phyloP scores from a whole-genome alignment of 2,888 invertebrate genomes.

The Nephrocerus scutellatus region DNA sequence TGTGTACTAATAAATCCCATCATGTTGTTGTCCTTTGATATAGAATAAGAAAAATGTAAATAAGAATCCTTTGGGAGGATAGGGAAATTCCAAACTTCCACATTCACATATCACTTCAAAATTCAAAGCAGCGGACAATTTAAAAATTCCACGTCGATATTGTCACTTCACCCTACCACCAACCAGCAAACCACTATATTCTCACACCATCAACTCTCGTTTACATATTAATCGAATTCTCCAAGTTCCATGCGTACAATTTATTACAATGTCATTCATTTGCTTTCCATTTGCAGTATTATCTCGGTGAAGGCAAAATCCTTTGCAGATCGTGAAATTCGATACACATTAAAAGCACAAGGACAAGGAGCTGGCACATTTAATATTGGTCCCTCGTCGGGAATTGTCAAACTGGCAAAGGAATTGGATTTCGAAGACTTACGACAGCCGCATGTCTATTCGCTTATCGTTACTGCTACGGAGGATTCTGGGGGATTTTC shows the following conservation, averaged over 20 bases:
- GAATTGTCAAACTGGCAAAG: slow-evolving; percentile 91
- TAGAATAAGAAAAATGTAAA: too few relatives aligned
- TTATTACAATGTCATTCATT: slow-evolving; percentile 1
- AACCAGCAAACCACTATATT: not conserved
- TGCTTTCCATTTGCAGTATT: slow-evolving; percentile 60
- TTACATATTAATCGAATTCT: slow-evolving; percentile 5
- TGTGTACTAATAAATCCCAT: too few relatives aligned
- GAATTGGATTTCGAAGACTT: slow-evolving; percentile 96
- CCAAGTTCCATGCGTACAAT: not conserved
- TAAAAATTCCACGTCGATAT: too few relatives aligned
- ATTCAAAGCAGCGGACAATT: too few relatives aligned
- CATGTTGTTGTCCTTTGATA: too few relatives aligned
- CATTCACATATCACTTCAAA: too few relatives aligned
- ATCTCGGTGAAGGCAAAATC: slow-evolving; percentile 96
- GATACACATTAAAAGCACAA: slow-evolving; percentile 91
- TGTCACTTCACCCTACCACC: not conserved
- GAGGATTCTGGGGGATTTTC: slow-evolving; percentile 97
- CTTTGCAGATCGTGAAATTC: slow-evolving; percentile 92
- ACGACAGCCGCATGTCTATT: slow-evolving; percentile 88
- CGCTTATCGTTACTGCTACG: slow-evolving; percentile 86
- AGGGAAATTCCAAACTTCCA: too few relatives aligned
- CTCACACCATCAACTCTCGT: not conserved
- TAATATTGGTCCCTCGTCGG: slow-evolving; percentile 88
- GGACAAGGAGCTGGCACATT: slow-evolving; percentile 92
- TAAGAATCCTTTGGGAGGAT: too few relatives aligned